These are phyloP conservation scores for Burhinus oedicnemus DNA, from an alignment of 2,113 vertebrate genomes.

Conservation along the genomic window DNA sequence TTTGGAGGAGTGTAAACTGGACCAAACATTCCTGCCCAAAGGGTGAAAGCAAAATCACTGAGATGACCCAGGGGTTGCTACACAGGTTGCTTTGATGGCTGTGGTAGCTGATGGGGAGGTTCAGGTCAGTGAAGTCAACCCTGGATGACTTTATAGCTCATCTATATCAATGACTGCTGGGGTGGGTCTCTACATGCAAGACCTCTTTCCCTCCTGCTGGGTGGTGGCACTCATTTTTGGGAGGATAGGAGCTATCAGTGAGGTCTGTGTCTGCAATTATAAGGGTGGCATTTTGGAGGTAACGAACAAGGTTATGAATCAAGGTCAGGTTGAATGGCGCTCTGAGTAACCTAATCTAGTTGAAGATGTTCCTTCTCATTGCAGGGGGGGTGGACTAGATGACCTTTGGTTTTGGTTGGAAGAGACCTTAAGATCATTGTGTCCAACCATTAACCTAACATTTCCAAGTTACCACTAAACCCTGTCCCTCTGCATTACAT, in stretches of 20 bases:
- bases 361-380: background rate
- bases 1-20: background rate
- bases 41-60: too few relatives aligned
- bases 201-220: background rate
- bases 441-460: too few relatives aligned
- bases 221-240: background rate
- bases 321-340: background rate
- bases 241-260: background rate
- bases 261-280: background rate
- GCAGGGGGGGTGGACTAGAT: background rate
- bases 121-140: background rate
- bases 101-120: background rate
- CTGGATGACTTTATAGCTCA: background rate
- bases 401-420: background rate
- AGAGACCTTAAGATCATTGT: too few relatives aligned
- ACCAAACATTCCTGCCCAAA: background rate
- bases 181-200: background rate
- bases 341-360: background rate
- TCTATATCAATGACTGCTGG: background rate
- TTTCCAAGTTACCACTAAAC: too few relatives aligned
- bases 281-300: rapidly evolving
- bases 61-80: background rate
- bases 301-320: background rate
- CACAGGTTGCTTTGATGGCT: background rate
- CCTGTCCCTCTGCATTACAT: too few relatives aligned